Evolutionary conservation across 2,888 invertebrate species (phyloP), one percentile per base, ranked within the genome.

Genomic region (Campopleginae sp.): DNA sequence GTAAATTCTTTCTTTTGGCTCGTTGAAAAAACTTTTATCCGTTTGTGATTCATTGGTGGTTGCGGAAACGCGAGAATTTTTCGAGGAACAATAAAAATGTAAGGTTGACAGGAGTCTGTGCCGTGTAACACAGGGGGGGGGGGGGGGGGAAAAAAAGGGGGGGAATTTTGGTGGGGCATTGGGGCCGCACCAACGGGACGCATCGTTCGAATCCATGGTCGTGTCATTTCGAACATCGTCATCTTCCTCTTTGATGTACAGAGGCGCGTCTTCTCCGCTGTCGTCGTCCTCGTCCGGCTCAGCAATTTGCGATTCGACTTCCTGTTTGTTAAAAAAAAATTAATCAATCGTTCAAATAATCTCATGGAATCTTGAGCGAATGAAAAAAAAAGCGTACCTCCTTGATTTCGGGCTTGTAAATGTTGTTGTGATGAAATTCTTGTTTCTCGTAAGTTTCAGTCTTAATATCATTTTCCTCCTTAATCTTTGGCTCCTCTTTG

Each of bases 221-320:
- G 19, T 95, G 94, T 90, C 95, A 95, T 95, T 95, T 89, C 95
- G 95, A 31, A 93, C 91, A 42, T 94, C 94, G 44, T 93, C 93
- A 27, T 93, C 91, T 6, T 91, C 91, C 83, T 94, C 93, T 38
- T 94, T 88, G 94, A 94, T 94, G 38, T 94, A 93, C 2, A 95
- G 92, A 19, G 94, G 94, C 87, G 95, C 95, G 89, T 95, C 95
- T 90, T 95, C 95, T 19, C 91, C 90, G 10, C 91, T 91, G 66
- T 88, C 88, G 27, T 88, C 86, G 19, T 91, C 91, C 1, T 91
- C 89, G n/a, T 92, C 93, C 19, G 94, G 94, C 88, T 95, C 95
- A 86, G 94, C 79, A 5, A 63, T 44, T 46, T 87, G 87, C 48
- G 87, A 80, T 27, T 78, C 72, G 23, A 58, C 72, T 78, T 88